Evolutionary conservation across 2,888 invertebrate species (phyloP).

Genomic region (Reticulitermes lucifugus): DNA sequence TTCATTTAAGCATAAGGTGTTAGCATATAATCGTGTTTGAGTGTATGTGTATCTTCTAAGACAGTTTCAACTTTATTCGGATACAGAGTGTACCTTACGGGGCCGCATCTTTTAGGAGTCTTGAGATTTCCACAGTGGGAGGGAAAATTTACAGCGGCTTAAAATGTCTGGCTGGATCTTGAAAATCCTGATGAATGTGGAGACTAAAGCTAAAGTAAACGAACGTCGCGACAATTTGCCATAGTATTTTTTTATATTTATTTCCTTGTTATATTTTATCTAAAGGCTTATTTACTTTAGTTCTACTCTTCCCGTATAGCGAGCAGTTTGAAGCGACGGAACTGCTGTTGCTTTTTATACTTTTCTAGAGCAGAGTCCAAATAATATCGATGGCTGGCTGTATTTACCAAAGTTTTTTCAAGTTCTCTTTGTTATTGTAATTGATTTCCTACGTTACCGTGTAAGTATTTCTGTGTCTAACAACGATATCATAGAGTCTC

Average conservation of each 20-base stretch:
- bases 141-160: conserved; percentile 51
- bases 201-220: conserved; percentile 58
- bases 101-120: conserved; percentile 42
- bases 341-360: conserved; percentile 14
- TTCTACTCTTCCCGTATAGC: conserved; percentile 15
- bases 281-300: conserved; percentile 43
- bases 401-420: neutral
- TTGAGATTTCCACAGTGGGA: conserved; percentile 41
- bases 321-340: conserved; percentile 6
- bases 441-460: neutral
- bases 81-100: conserved; percentile 27
- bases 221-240: conserved; percentile 54
- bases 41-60: neutral
- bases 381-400: conserved; percentile 6
- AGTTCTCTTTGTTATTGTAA: neutral
- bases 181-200: conserved; percentile 76
- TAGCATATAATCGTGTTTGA: no score
- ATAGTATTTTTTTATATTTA: conserved; percentile 50
- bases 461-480: neutral
- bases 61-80: neutral
- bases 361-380: conserved; percentile 12
- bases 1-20: no score
- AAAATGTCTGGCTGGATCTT: conserved; percentile 55
- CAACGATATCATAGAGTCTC: no score
- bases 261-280: conserved; percentile 51